These are phyloP conservation scores for Allygus modestus DNA, from an alignment of 2,888 invertebrate species.

Conservation along the genomic window DNA sequence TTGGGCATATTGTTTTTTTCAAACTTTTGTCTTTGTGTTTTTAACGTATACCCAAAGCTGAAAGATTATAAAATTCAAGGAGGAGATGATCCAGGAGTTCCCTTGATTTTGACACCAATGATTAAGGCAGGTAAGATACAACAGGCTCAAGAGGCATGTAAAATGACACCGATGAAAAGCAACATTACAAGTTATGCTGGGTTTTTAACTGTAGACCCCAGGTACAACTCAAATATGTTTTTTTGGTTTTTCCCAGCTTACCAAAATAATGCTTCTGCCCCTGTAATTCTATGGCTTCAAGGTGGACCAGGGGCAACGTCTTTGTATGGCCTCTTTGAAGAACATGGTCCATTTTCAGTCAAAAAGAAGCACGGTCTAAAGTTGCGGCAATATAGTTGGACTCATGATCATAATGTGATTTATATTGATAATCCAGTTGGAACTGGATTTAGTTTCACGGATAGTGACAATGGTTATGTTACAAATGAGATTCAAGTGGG, in stretches of 20 bases:
- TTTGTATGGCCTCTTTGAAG: constrained; percentile 87
- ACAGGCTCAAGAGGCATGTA: constrained; percentile 73
- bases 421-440: constrained; percentile 97
- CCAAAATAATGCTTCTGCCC: constrained; percentile 76
- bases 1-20: background rate
- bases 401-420: constrained; percentile 85
- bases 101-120: constrained; percentile 86
- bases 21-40: background rate
- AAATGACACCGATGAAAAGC: constrained; percentile 70
- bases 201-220: constrained; percentile 80
- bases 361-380: constrained; percentile 75
- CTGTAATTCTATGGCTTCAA: constrained; percentile 89
- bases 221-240: constrained; percentile 76
- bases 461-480: constrained; percentile 84
- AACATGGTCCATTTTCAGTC: constrained; percentile 86
- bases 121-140: constrained; percentile 76
- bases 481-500: constrained; percentile 89
- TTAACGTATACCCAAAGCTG: constrained; percentile 47
- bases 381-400: constrained; percentile 88
- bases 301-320: constrained; percentile 92
- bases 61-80: constrained; percentile 27
- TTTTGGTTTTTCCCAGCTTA: constrained; percentile 76
- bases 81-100: constrained; percentile 75
- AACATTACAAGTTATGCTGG: constrained; percentile 79
- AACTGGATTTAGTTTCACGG: constrained; percentile 94